phyloP scores from a whole-genome alignment of 2,113 vertebrate genomes.

The Dermatemys mawii region DNA sequence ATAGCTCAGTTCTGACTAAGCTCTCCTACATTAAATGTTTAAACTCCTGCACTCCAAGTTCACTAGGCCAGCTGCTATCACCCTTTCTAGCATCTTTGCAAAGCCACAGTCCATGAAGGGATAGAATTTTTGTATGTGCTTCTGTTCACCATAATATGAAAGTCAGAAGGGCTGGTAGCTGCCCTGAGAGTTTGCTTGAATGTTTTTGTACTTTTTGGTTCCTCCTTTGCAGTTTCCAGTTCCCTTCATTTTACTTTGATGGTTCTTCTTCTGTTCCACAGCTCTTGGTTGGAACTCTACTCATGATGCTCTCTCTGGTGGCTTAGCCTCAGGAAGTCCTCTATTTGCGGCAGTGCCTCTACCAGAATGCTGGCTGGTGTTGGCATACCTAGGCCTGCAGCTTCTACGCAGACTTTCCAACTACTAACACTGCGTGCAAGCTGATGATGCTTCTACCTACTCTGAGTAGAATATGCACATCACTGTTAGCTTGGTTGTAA shows the following conservation, averaged over 20 bases:
- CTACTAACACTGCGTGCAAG: background rate
- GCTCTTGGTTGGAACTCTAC: fast-evolving
- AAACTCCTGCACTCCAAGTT: background rate
- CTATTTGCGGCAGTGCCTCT: background rate
- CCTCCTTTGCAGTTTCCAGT: background rate
- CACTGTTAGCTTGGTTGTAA: background rate
- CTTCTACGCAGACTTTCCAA: background rate
- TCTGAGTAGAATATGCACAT: background rate
- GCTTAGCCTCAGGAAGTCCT: background rate
- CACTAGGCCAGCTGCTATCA: background rate
- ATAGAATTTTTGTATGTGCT: background rate
- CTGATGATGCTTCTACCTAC: background rate
- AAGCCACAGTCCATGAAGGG: background rate
- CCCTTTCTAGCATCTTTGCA: background rate
- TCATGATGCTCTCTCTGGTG: fast-evolving
- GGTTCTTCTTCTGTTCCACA: too few species aligned
- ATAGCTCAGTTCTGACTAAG: background rate
- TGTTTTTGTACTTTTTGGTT: background rate
- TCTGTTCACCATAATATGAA: background rate
- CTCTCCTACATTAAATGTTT: background rate
- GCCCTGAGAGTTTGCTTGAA: background rate
- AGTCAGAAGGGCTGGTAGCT: background rate
- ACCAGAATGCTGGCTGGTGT: background rate
- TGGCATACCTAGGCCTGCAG: background rate
- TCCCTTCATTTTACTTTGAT: background rate